Evolutionary conservation across 1,140 invertebrate species (phyloP), one percentile per base, ranked within the genome.

Genomic region (Branchinecta lynchi): DNA sequence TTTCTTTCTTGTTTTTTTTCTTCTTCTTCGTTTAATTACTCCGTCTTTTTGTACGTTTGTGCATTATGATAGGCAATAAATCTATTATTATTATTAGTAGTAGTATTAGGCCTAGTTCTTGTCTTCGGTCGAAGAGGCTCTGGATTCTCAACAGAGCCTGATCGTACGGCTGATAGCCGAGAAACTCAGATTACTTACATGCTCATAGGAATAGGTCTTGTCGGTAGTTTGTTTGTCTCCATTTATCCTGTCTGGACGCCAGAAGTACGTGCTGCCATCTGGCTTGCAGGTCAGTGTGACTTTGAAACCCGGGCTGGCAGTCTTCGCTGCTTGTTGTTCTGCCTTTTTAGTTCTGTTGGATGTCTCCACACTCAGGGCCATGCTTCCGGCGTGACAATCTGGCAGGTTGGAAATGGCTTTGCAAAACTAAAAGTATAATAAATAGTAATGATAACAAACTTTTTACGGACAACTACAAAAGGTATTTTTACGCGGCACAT

Each of bases 191-290:
- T 32, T 17, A 45, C 12, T 67, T 77, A 79, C 79, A 74, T 78
- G 77, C 12, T 74, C 73, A 71, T 79, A 81, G 66, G 73, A 75
- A 66, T 78, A 80, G 6, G 71, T 70, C 72, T 79, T 60, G 6
- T 60, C 76, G 46, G 69, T 73, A 17, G 77, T 72, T 7, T 74
- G 69, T 51, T 76, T 69, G 8, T 76, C 70, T 20, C 76, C 69
- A 15, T 71, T 68, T 60, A 75, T 76, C 17, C 73, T 71, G 51
- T 12, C 17, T 60, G 12, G 12, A 15, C 51, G 51, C 51, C 51
- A 60, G 12, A 15, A 20, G 51, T 60, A 60, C 12, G 12, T 15
- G 6, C 2, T 12, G 51, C 17, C 51, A 60, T 60, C 17, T 60
- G 51, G 51, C 17, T 60, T 60, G 51, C 51, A 60, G 51, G 12